Evolutionary conservation across 30 jellyfish, hydroid and myxozoan species (phyloP).

Genomic region (Cassiopea andromeda): DNA sequence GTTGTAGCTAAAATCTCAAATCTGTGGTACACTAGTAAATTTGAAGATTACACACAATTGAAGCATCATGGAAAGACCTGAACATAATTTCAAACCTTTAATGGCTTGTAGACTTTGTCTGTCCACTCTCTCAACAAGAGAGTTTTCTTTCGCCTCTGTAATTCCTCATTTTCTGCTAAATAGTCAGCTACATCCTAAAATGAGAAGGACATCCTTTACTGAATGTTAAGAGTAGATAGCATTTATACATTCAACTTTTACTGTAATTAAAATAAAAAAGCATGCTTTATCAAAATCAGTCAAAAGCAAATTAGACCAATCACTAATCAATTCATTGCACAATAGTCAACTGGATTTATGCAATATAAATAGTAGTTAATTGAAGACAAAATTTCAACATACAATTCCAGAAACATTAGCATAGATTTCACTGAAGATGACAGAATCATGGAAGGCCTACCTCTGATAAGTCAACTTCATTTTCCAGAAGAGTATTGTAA

Average conservation of each 20-base stretch:
- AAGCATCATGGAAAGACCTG: too few relatives aligned
- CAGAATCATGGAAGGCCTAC: conserved; percentile 5
- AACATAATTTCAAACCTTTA: conserved; percentile 41
- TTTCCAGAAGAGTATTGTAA: conserved; percentile 66
- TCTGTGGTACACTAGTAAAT: too few relatives aligned
- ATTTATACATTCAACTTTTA: background rate
- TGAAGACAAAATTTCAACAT: too few relatives aligned
- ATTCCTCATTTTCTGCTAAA: conserved; percentile 52
- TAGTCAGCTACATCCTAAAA: conserved; percentile 69
- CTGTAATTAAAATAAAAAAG: background rate
- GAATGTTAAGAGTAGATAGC: background rate
- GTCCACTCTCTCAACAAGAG: conserved; percentile 72
- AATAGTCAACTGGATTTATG: too few relatives aligned
- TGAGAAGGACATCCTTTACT: background rate
- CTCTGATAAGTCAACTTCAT: conserved; percentile 64
- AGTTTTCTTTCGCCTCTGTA: conserved; percentile 60
- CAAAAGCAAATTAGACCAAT: too few relatives aligned
- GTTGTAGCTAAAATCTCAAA: too few relatives aligned
- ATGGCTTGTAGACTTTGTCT: conserved; percentile 78
- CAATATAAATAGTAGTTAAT: too few relatives aligned
- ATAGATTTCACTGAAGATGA: too few relatives aligned
- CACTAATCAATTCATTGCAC: too few relatives aligned
- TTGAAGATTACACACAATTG: too few relatives aligned
- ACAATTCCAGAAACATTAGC: too few relatives aligned
- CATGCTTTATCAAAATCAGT: too few relatives aligned